Base-by-base conservation (phyloP, 2,888 invertebrate genomes). In the Chloroclysta siterata region DNA sequence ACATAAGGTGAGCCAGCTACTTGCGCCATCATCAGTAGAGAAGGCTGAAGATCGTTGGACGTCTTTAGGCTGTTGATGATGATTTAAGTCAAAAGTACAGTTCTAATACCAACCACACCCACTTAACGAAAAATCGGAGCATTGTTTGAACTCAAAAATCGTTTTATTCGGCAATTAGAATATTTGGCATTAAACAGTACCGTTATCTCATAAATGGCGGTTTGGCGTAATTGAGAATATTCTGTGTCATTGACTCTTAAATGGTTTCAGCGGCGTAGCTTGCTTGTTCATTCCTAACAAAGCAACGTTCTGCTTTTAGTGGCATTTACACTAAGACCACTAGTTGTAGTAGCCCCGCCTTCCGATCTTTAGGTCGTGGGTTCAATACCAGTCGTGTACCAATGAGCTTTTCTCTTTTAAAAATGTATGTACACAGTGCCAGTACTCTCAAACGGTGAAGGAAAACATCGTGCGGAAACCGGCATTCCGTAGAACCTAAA, bases 161-260 rank as follows among this genome's bases (percentile, higher is more conserved):
- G 55, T 64, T 60, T 58, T 63, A 66, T 62, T 56, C 52, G 53
- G 68, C 68, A 70, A 70, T 72, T 70, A 68, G 66, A 68, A 63
- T 65, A 57, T 65, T 64, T 47, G 28, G 69, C 60, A 58, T 46
- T 71, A 65, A 69, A 63, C 42, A 41, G 57, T 47, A 69, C 62
- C 58, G 67, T 71, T 69, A 60, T 58, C 41, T 52, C 63, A 52
- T 61, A 63, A 71, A 60, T 33, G 57, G 57, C 33, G n/a, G 29
- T 59, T 13, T 48, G 33, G 42, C 46, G 50, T 53, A 50, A 50
- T 54, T 17, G 64, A 53, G 36, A 56, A 48, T 53, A 46, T n/a
- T 17, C 13, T 41, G 60, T 60, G 59, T 64, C 63, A 60, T 60
- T 55, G 57, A 63, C 63, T 44, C 22, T 33, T 46, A 14, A 39